Evolutionary conservation across 2,797 vertebrate species (phyloP), one percentile per base, ranked within the genome.

Genomic region (Sebastes vulpes): DNA sequence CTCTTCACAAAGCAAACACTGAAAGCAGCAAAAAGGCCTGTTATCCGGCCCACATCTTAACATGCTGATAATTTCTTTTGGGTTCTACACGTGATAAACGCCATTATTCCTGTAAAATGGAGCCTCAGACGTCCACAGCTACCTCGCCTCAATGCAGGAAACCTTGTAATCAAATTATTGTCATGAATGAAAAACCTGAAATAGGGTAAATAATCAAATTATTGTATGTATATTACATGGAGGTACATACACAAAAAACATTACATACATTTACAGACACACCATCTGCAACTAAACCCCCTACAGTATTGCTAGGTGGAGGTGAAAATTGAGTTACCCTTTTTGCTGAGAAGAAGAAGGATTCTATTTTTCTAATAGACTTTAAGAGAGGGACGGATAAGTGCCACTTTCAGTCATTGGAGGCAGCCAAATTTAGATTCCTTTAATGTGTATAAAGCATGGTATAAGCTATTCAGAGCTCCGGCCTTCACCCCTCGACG

Each of bases 381-480:
- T 42, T 2, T 23, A 70, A 75, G 52, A 84, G 65, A 32, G 16
- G 58, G 59, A 46, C 11, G 60, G 56, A 57, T 89, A 65, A 89
- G 63, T 65, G 76, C 38, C 60, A 80, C 83, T 82, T 77, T 65
- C 58, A 65, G 48, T 67, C 84, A 90, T 68, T 81, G 80, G 28
- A 89, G 63, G 63, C 2, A 50, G 77, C 75, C 79, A 85, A 72
- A 89, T 92, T 81, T 84, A 73, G 72, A 91, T 68, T 65, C 58
- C 59, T 64, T 70, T 80, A 83, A 87, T 71, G 68, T 86, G 82
- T 79, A 77, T 72, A 50, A 77, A 78, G 68, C 75, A 69, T 60
- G 52, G 20, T 4, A 50, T 65, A 53, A 81, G 81, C 70, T 77
- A 71, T 72, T 85, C 29, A 71, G 58, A 82, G 82, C 73, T 42